Base-by-base conservation (phyloP, 2,888 invertebrate species). In the Hecatera dysodea region DNA sequence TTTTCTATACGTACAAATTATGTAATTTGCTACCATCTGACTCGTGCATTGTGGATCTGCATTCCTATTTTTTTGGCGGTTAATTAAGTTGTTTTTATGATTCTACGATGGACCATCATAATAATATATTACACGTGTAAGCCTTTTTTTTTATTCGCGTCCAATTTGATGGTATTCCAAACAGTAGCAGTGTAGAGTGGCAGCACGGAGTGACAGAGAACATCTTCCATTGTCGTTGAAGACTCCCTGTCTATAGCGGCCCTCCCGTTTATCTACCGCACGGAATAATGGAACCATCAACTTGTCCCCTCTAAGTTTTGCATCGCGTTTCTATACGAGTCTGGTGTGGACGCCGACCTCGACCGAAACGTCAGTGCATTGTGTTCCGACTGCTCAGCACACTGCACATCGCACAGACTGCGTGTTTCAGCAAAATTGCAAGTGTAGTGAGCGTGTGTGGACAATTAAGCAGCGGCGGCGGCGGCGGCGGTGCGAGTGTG, bases 221-320 rank as follows among this genome's bases (percentile, higher is more conserved):
- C 73, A 67, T 77, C 80, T 82, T 75, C 80, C 63, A 83, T 84
- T 86, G 84, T 86, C 60, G 80, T 67, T 74, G 75, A 77, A 86
- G 84, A 81, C 83, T 67, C 70, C 67, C 65, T 75, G 63, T 62
- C 62, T 75, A 64, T 72, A 75, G 62, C 72, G 75, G 71, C 60
- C 63, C 66, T 67, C 56, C 67, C 69, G 74, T 79, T 78, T 82
- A 80, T 78, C 78, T 80, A 78, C 72, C 71, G 59, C 67, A 66
- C 56, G 64, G 75, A 72, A 84, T 85, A 84, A 84, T 83, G 79
- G 85, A 81, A 42, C 83, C 77, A 85, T 84, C 84, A 85, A 85
- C 76, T 85, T 72, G 79, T 83, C 75, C 22, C 29, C 76, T 67
- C 75, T 74, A 83, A 85, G 79, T 83, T 85, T 67, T 68, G 72